Evolutionary conservation across 2,113 vertebrate species (phyloP).

Genomic region (Callorhinus ursinus): DNA sequence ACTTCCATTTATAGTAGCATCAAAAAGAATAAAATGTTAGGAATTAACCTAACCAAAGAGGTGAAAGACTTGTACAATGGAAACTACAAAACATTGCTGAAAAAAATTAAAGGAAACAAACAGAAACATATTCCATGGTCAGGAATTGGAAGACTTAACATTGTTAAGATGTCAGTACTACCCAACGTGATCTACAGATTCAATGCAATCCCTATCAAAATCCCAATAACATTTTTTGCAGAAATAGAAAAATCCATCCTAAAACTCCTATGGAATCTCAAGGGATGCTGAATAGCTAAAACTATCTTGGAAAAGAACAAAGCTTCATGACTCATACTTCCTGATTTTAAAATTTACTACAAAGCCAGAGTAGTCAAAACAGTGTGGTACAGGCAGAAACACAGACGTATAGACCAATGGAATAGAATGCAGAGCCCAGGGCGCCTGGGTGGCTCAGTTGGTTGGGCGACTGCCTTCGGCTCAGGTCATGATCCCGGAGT

Average conservation of each 20-base stretch:
- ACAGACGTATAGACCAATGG: not conserved
- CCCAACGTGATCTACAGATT: not conserved
- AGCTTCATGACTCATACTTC: not conserved
- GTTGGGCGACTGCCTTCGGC: no score
- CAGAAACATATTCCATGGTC: not conserved
- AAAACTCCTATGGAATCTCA: not conserved
- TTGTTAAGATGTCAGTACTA: not conserved
- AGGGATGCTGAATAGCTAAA: not conserved
- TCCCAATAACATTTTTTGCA: not conserved
- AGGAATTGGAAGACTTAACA: not conserved
- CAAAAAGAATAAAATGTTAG: not conserved
- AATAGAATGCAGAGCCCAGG: not conserved
- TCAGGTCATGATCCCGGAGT: no score
- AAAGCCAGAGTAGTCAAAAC: not conserved
- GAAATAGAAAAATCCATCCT: not conserved
- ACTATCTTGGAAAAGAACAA: not conserved
- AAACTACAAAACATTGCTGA: not conserved
- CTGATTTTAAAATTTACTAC: not conserved
- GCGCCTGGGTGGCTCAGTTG: no score
- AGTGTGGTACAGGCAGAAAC: not conserved
- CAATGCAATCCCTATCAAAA: not conserved
- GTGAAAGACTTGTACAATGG: not conserved
- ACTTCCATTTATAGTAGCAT: not conserved
- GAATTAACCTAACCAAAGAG: not conserved
- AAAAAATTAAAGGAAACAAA: not conserved